Conservation (phyloP, 2,113 vertebrate genomes). For the Phaethornis superciliosus region DNA sequence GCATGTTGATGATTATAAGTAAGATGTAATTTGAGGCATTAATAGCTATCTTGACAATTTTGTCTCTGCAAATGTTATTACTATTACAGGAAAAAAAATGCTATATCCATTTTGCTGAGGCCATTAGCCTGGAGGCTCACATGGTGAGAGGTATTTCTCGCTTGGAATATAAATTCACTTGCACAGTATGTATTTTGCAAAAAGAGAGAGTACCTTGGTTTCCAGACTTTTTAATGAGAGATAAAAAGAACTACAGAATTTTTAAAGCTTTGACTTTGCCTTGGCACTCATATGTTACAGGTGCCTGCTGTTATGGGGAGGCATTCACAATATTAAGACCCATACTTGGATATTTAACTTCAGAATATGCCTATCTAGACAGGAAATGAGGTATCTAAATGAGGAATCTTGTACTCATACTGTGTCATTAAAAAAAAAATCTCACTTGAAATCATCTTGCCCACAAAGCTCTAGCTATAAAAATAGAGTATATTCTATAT, state of each 20-base stretch:
- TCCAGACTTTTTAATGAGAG: background rate
- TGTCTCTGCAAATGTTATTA: slow-evolving; percentile 15
- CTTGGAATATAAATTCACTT: background rate
- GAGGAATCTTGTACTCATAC: background rate
- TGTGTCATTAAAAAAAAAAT: background rate
- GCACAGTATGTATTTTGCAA: background rate
- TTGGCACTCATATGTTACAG: background rate
- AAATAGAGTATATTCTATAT: background rate
- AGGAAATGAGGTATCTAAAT: background rate
- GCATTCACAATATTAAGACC: background rate
- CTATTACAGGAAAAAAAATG: background rate
- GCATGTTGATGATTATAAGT: background rate
- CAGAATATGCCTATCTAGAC: background rate
- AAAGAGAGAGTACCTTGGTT: background rate
- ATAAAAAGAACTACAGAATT: background rate
- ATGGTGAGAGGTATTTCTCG: background rate
- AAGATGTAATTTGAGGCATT: slow-evolving; percentile 17
- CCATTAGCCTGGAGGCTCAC: slow-evolving; percentile 11
- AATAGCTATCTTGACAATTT: slow-evolving; percentile 36
- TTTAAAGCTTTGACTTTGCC: background rate
- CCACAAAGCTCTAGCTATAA: background rate
- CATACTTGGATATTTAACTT: background rate
- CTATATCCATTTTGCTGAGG: background rate
- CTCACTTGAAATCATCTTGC: background rate
- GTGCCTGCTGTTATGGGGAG: background rate